Base-by-base conservation (phyloP, 1,140 invertebrate genomes). In the Grapholita molesta region DNA sequence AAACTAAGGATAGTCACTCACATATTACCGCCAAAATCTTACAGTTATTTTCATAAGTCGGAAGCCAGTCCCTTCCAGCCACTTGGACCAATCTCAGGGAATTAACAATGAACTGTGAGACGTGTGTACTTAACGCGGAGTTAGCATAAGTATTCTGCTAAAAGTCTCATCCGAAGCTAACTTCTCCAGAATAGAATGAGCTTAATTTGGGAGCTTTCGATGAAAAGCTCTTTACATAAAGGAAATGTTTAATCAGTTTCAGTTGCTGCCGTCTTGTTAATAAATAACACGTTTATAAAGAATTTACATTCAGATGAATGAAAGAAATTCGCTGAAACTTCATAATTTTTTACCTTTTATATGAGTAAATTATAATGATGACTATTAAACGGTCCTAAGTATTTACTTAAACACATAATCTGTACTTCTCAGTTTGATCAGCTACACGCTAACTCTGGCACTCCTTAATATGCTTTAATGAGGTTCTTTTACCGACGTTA, bases 101-200 rank as follows among this genome's bases (percentile, higher is more conserved):
- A 75, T 80, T 76, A 76, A 80, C 78, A 80, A 79, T 77, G 76
- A 77, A 77, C 80, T 66, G 71, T 65, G 70, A 70, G 71, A 70
- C 77, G 76, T 70, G 72, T 70, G 73, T 80, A 82, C 79, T 81
- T 85, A 83, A 78, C 72, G 42, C 35, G 70, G 76, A 83, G 79
- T 83, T 83, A 80, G 72, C 73, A 75, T 73, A 77, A 80, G 77
- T 81, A 83, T 76, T 76, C 77, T 68, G 75, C 74, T 82, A 76
- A 81, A 81, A 82, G 72, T 76, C 73, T 80, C 71, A 84, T 82
- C 82, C 75, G 30, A 33, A 64, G 64, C 72, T 66, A 35, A 65
- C 66, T 66, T 70, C 68, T 64, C 55, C 42, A 72, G 71, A 70
- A 68, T 68, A 64, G 70, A 72, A 71, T 67, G 70, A 70, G 57